phyloP scores from a whole-genome alignment of 1,140 invertebrate species.

The Macrosteles quadrilineatus region DNA sequence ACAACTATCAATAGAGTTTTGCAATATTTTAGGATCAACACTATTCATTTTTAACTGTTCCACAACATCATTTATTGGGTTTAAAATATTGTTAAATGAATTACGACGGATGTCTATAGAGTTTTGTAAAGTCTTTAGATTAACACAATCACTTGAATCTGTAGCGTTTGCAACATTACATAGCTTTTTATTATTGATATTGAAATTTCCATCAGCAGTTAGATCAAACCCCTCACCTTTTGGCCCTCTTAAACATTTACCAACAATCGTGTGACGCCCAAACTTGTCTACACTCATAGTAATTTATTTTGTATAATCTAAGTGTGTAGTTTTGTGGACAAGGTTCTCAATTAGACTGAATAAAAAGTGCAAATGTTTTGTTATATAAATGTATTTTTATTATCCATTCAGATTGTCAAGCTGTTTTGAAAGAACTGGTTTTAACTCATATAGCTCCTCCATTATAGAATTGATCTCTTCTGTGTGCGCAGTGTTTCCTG shows the following conservation, averaged over 20 bases:
- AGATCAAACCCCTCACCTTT: background rate
- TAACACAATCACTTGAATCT: background rate
- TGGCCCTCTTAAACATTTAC: background rate
- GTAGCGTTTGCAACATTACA: background rate
- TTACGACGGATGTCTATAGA: background rate
- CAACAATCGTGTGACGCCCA: background rate
- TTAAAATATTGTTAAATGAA: background rate
- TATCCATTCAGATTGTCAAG: background rate
- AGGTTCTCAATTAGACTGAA: background rate
- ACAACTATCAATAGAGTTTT: background rate
- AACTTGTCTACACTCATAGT: constrained; percentile 4
- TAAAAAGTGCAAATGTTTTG: background rate
- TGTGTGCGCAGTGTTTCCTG: background rate
- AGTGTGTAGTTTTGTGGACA: background rate
- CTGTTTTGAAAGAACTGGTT: background rate
- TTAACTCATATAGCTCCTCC: constrained; percentile 12
- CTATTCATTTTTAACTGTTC: background rate
- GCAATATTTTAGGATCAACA: background rate
- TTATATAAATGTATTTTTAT: background rate
- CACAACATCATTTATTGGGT: background rate
- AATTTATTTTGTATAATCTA: background rate
- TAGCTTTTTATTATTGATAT: background rate
- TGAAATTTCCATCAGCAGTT: background rate
- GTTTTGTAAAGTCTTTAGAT: background rate
- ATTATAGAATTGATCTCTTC: constrained; percentile 12